phyloP scores from a whole-genome alignment of 2,888 invertebrate genomes.

The Thymelicus lineola region DNA sequence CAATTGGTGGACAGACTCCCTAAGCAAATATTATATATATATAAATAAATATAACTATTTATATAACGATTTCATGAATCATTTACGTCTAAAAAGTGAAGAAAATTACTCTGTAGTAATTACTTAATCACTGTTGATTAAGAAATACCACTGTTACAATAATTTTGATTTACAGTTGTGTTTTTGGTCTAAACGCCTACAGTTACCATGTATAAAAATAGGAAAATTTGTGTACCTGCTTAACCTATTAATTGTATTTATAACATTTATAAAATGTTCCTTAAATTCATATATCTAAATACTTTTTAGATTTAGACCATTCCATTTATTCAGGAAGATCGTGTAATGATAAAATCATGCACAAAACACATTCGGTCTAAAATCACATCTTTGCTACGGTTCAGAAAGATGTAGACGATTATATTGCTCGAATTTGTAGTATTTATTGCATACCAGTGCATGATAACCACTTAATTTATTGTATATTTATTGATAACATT shows the following conservation, averaged over 20 bases:
- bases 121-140: too few relatives aligned
- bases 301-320: constrained; percentile 21
- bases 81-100: too few relatives aligned
- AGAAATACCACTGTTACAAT: too few relatives aligned
- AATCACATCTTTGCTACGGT: background rate
- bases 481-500: constrained; percentile 8
- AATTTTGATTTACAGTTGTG: background rate
- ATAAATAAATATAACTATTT: too few relatives aligned
- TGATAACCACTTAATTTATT: background rate
- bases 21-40: too few relatives aligned
- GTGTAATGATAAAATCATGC: constrained; percentile 11
- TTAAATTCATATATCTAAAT: background rate
- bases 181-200: background rate
- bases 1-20: too few relatives aligned
- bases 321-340: constrained; percentile 14
- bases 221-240: background rate
- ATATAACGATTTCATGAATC: too few relatives aligned
- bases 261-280: background rate
- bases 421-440: background rate
- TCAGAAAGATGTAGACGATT: background rate
- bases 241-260: constrained; percentile 13
- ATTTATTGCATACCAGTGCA: constrained; percentile 3
- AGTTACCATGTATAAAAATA: background rate
- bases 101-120: too few relatives aligned
- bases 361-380: constrained; percentile 7